phyloP scores from a whole-genome alignment of 2,888 invertebrate species.

The Temnothorax unifasciatus region DNA sequence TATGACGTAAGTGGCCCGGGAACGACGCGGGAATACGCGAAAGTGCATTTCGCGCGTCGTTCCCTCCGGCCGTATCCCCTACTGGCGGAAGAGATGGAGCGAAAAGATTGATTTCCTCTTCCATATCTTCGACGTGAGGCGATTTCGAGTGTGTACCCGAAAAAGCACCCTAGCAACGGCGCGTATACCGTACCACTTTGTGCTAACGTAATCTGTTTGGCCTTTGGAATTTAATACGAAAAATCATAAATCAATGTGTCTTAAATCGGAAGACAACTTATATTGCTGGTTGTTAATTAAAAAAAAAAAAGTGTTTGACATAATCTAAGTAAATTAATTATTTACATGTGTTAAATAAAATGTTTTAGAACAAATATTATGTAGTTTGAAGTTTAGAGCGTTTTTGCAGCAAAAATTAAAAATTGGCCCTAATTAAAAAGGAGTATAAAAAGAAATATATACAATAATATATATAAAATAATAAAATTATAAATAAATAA shows the following conservation, averaged over 20 bases:
- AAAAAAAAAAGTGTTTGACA: background rate
- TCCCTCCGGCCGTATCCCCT: background rate
- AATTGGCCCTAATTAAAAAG: too few species aligned
- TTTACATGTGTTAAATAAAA: background rate
- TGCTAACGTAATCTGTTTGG: slow-evolving; percentile 17
- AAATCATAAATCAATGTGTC: background rate
- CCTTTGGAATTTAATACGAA: background rate
- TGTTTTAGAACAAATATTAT: background rate
- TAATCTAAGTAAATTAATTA: slow-evolving; percentile 5
- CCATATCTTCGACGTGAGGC: slow-evolving; percentile 33
- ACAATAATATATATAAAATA: too few species aligned
- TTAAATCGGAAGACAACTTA: background rate
- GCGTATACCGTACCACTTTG: slow-evolving; percentile 26
- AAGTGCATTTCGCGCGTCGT: slow-evolving; percentile 68
- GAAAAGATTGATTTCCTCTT: slow-evolving; percentile 67
- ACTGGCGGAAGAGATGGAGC: slow-evolving; percentile 47
- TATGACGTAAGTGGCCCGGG: slow-evolving; percentile 49
- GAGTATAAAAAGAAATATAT: too few species aligned
- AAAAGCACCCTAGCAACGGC: background rate
- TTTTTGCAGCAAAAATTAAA: too few species aligned
- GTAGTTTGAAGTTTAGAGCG: too few species aligned
- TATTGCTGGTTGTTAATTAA: background rate
- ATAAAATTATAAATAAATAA: too few species aligned
- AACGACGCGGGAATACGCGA: slow-evolving; percentile 53
- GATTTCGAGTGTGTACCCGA: slow-evolving; percentile 41